Base-by-base conservation (phyloP, 2,797 vertebrate genomes). In the Nannoperca australis region DNA sequence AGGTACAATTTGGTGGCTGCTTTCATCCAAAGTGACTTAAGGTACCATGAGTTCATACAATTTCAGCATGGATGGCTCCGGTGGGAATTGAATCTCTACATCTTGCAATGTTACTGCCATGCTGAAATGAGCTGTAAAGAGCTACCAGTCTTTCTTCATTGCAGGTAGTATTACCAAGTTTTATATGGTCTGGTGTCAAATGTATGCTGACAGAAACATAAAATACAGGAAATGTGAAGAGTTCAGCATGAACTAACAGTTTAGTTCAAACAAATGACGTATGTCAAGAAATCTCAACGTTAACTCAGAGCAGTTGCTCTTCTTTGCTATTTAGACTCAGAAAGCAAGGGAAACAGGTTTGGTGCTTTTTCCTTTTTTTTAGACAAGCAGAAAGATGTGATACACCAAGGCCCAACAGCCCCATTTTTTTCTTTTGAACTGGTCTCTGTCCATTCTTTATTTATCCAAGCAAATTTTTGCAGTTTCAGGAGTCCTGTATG, bases 21-120 rank as follows among this genome's bases (percentile, higher is more conserved):
- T 86, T 85, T 76, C 61, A 83, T 73, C 73, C 62, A 81, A 73
- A 82, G 71, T 69, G 62, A 78, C 64, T 68, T 47, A 60, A 81
- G 71, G 44, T 45, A 56, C n/a, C 32, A 32, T 30, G 79, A 63
- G 51, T 75, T 89, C 65, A 70, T 68, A 50, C 42, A 68, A 44
- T 88, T 83, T 82, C 71, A 74, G 69, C 73, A 17, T 11, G 56
- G 51, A 79, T 71, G 70, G 51, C 53, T 78, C 76, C 5, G 0
- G 10, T 17, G 71, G 66, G 76, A 84, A 82, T 79, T 77, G 55
- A 81, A 73, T 67, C 55, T 68, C 56, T 47, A 38, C 2, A 5
- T 74, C 75, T 74, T 62, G 14, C 8, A 49, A 66, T 68, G 62
- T 69, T 73, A 70, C 61, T 64, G 68, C 51, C 58, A 38, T 38